These are phyloP conservation scores for Ispidina picta DNA, from an alignment of 2,797 vertebrate species.

Conservation along the genomic window DNA sequence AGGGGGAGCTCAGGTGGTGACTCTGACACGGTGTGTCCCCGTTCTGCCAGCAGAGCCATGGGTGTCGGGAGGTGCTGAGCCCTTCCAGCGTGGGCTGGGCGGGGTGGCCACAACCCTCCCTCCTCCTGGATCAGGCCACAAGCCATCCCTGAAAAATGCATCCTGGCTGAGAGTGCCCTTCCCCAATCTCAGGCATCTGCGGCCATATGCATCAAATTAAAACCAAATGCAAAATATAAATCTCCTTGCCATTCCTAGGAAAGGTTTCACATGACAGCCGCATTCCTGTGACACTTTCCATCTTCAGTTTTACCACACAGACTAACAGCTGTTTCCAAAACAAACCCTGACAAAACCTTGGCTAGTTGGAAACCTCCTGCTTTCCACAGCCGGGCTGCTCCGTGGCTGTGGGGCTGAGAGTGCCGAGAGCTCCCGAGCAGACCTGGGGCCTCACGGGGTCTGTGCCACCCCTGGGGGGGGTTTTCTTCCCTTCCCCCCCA, in stretches of 20 bases:
- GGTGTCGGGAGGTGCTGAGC: accelerated
- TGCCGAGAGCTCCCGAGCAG: background rate
- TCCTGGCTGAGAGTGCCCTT: constrained; percentile 36
- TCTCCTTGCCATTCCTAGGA: constrained; percentile 49
- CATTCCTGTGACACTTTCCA: constrained; percentile 71
- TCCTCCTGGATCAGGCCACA: background rate
- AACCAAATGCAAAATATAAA: constrained; percentile 43
- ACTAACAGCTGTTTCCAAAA: constrained; percentile 69
- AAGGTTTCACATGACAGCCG: constrained; percentile 61
- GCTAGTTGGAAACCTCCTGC: background rate
- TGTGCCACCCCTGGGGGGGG: background rate
- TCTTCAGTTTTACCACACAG: constrained; percentile 45
- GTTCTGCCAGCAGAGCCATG: accelerated
- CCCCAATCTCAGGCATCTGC: background rate
- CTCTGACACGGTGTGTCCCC: background rate
- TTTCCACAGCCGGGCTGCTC: too few relatives aligned
- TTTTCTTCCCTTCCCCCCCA: background rate
- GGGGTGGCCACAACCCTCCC: background rate
- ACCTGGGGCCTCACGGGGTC: background rate
- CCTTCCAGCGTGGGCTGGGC: accelerated
- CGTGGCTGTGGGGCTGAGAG: background rate
- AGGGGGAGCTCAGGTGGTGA: accelerated
- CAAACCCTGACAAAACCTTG: constrained; percentile 28
- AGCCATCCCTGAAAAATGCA: background rate
- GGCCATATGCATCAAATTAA: constrained; percentile 59